phyloP scores from a whole-genome alignment of 2,888 invertebrate genomes.

The Netelia fuscicornis region DNA sequence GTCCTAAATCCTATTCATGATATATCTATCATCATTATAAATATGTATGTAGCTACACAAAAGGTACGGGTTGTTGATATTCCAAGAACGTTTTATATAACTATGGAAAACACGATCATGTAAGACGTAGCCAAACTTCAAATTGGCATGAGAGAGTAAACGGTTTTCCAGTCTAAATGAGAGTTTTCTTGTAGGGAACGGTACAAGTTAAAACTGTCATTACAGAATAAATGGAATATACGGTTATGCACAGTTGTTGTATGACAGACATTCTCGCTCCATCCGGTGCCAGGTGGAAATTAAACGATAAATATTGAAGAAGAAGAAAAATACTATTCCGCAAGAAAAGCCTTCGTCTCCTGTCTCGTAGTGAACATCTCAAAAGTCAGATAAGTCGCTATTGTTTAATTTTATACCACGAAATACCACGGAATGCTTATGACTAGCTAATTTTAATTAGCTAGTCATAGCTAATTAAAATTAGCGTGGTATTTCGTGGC shows the following conservation, averaged over 20 bases:
- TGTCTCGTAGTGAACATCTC: not conserved
- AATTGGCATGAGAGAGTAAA: conserved; percentile 17
- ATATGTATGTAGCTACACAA: not conserved
- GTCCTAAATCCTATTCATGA: not conserved
- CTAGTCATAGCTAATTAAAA: no score
- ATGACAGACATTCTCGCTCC: conserved; percentile 11
- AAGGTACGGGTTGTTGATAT: not conserved
- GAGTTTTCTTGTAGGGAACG: not conserved
- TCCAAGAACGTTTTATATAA: conserved; percentile 17
- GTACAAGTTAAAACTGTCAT: conserved; percentile 18
- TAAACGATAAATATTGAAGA: not conserved
- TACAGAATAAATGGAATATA: conserved; percentile 31
- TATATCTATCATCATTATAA: not conserved
- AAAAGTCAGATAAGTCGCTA: not conserved
- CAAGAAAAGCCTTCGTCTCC: conserved; percentile 11
- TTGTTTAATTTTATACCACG: no score
- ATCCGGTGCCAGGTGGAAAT: conserved; percentile 21
- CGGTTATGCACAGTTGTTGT: conserved; percentile 25
- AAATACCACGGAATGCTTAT: no score
- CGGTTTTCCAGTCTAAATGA: conserved; percentile 22
- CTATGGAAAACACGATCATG: conserved; percentile 5
- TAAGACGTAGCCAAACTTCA: conserved; percentile 10
- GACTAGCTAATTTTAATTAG: no score
- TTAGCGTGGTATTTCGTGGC: no score
- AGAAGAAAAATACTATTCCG: not conserved